A percentile compares a stretch with the other conserved stretches of the same genome.
Evolutionary conservation across 2,888 invertebrate genomes (phyloP).

Genomic region (Amiota minor): DNA sequence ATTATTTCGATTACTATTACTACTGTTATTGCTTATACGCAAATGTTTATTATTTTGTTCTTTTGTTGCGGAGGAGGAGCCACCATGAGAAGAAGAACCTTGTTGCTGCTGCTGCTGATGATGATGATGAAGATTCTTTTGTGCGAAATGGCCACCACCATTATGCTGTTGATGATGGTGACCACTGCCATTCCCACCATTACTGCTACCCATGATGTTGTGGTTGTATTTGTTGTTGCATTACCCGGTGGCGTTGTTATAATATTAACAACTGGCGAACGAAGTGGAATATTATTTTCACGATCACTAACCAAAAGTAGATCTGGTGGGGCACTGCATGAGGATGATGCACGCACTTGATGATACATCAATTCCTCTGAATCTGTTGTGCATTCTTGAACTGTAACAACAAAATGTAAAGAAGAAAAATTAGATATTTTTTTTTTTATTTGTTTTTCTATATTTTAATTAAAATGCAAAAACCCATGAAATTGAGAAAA

Average conservation of each 20-base stretch:
- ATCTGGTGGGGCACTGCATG: constrained; percentile 79
- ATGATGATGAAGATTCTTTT: constrained; percentile 47
- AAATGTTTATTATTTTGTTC: constrained; percentile 55
- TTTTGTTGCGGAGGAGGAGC: constrained; percentile 42
- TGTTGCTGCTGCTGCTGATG: constrained; percentile 42
- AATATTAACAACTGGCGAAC: constrained; percentile 70
- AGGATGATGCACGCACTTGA: constrained; percentile 76
- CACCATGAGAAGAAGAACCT: constrained; percentile 51
- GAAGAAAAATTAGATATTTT: not conserved
- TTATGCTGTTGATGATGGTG: constrained; percentile 44
- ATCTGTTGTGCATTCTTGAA: constrained; percentile 80
- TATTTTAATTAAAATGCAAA: constrained; percentile 65
- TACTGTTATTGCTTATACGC: constrained; percentile 56
- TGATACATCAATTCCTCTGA: constrained; percentile 81
- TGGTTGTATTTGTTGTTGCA: constrained; percentile 52
- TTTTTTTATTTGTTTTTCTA: not conserved
- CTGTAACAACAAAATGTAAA: constrained; percentile 72
- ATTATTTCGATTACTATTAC: constrained; percentile 29
- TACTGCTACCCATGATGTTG: constrained; percentile 43
- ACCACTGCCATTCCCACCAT: not conserved
- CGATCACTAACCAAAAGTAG: constrained; percentile 77
- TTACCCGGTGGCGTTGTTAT: constrained; percentile 65
- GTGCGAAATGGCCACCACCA: constrained; percentile 23
- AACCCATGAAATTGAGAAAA: constrained; percentile 57
- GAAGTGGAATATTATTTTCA: constrained; percentile 73